Base-by-base conservation (phyloP, 2,888 invertebrate genomes). In the Rhamnusium bicolor region DNA sequence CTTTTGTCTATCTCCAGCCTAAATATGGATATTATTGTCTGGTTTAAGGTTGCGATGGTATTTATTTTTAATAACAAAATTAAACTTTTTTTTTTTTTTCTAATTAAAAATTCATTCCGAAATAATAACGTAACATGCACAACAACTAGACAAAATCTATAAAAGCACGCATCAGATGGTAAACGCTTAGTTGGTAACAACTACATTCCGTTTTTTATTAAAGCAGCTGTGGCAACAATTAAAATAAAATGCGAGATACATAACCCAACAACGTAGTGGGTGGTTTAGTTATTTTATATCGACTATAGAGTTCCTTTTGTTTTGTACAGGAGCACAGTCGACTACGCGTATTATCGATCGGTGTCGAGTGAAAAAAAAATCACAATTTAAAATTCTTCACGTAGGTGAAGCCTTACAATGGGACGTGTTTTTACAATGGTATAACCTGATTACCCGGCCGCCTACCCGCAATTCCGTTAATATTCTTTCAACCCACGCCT, bases 401-500 rank as follows among this genome's bases (percentile, higher is more conserved):
- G 73, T 71, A 71, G 73, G 75, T 72, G 70, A 72, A 72, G 72
- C 69, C 74, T 72, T 62, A 74, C 72, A 72, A 71, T 71, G 72
- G 71, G 69, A 75, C 75, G 72, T 72, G 75, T 72, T 75, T 72
- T 75, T 70, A 72, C 69, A 67, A 72, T 75, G 70, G 72, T 72
- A 75, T 75, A 75, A 75, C 74, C 74, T 72, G 74, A 75, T 75
- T 75, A 70, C 62, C 70, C 62, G 70, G 67, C 70, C 73, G 70
- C 73, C 73, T 73, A 73, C 73, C 73, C 61, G 67, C 73, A 60
- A 73, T 70, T 73, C 73, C 73, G 73, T 73, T 73, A 73, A 73
- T 71, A 56, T 67, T 54, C 68, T 56, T 54, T 47, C 63, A 63
- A 63, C 72, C 72, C 62, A 72, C 72, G 72, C 68, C 72, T 61